Conservation (phyloP, 2,797 vertebrate genomes). For the Parambassis ranga region DNA sequence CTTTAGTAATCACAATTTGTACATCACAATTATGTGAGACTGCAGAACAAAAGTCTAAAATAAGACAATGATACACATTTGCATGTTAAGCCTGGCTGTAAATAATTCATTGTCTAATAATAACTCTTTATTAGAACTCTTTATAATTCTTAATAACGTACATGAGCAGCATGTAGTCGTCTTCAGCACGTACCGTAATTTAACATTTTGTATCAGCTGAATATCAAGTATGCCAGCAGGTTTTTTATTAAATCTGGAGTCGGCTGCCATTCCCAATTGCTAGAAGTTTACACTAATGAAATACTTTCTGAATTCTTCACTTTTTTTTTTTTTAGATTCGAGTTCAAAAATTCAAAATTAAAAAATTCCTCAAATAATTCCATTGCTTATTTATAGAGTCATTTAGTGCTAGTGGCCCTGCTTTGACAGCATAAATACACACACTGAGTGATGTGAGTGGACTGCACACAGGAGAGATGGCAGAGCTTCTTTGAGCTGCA, state of each 20-base stretch:
- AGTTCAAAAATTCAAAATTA: no score
- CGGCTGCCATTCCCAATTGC: background rate
- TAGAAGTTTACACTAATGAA: background rate
- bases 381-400: conserved; percentile 31
- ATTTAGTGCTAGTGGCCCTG: background rate
- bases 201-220: background rate
- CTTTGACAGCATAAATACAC: conserved; percentile 5
- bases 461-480: conserved; percentile 35
- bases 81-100: background rate
- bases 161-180: background rate
- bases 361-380: background rate
- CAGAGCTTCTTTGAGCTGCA: conserved; percentile 45
- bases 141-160: background rate
- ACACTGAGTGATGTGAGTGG: background rate
- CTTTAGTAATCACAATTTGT: no score
- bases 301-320: background rate
- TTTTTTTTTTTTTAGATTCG: background rate
- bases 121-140: no score
- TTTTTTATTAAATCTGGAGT: background rate
- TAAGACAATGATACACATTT: background rate
- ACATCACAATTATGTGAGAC: background rate
- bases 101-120: background rate
- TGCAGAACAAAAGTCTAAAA: background rate
- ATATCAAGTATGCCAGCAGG: background rate
- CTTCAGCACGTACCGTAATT: background rate